Base-by-base conservation (phyloP, 2,113 vertebrate species). In the Hoplias malabaricus region DNA sequence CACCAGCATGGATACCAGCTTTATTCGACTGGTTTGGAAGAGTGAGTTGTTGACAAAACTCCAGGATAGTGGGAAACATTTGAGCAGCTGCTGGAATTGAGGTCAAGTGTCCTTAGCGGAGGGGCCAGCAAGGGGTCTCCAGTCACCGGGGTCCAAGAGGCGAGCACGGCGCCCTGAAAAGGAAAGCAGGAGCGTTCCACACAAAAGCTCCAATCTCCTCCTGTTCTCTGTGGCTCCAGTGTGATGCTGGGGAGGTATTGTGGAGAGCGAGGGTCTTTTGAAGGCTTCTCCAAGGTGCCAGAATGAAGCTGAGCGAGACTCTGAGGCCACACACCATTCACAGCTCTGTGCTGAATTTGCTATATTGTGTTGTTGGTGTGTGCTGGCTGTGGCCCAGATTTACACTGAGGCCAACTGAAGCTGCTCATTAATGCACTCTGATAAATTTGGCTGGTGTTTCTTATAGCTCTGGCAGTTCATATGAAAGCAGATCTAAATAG, bases 101-200 rank as follows among this genome's bases (percentile, higher is more conserved):
- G 87, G 88, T 89, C 88, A 88, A 89, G 84, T 86, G 83, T 80
- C 73, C 82, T 83, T 84, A 76, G 80, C 77, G 70, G 36, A 78
- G 83, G 75, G 80, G 73, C 73, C 75, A 54, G 57, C 50, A 79
- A 19, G 29, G 72, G 54, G 27, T 61, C 68, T 79, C 59, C 36
- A 40, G 62, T 34, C 57, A 65, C 59, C 59, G 40, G 66, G 34
- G 53, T 69, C 61, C 46, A 21, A 40, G 66, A 72, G 68, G 68
- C 70, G 62, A 84, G 80, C 23, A 48, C 42, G 67, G 34, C 19
- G 57, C 31, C 36, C 67, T 46, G 80, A 78, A 73, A 80, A 80
- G 19, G 50, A 57, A 76, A 36, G 29, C 65, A 19, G 56, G 36
- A 70, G 27, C 12, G 43, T 53, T 83, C 62, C 25, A 29, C 68